Conservation (phyloP, 2,797 vertebrate species). For the Catostomus latipinnis region DNA sequence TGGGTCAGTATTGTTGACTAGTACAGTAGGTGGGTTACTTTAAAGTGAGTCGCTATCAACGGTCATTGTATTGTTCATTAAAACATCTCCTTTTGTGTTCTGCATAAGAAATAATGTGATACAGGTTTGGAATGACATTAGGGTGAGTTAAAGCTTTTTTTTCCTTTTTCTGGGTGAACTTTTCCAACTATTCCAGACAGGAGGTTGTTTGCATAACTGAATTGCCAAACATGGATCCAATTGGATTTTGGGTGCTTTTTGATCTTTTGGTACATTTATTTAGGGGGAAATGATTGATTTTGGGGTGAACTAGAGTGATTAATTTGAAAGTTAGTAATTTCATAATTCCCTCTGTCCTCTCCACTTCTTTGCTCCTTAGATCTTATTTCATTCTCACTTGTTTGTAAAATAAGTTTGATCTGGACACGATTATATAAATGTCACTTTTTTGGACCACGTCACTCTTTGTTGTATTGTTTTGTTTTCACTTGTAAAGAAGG, state of each 20-base stretch:
- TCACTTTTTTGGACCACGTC: conserved; percentile 36
- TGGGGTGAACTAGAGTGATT: background rate
- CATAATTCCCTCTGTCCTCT: background rate
- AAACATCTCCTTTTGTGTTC: no score
- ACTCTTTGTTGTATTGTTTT: conserved; percentile 28
- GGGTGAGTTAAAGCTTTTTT: no score
- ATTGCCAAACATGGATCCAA: background rate
- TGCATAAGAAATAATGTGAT: no score
- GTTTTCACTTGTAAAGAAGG: conserved; percentile 52
- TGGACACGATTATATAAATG: conserved; percentile 65
- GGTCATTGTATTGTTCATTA: no score
- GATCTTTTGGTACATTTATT: background rate
- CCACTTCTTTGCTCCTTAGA: background rate
- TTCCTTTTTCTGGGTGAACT: no score
- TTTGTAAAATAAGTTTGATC: conserved; percentile 53
- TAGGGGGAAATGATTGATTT: background rate
- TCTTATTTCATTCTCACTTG: background rate
- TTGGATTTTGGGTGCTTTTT: background rate
- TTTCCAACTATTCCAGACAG: background rate
- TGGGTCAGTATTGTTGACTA: no score
- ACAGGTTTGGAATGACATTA: no score
- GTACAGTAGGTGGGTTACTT: no score
- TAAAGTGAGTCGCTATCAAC: no score
- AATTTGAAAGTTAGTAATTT: background rate
- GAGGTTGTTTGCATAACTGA: background rate